Conservation (phyloP, 2,888 invertebrate genomes). For the Drosophila greeni region DNA sequence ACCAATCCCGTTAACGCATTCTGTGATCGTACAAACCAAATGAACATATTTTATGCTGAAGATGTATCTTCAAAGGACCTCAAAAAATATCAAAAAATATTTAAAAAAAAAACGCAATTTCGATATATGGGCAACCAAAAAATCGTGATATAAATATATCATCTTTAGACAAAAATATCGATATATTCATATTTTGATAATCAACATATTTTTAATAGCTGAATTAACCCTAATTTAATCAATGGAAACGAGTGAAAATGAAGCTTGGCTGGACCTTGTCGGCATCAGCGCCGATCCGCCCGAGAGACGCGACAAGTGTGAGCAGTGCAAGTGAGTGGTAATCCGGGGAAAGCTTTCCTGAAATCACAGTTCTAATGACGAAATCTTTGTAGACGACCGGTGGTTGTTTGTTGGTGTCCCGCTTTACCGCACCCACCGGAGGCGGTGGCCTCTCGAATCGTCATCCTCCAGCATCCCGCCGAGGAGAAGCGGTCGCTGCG, state of each 20-base stretch:
- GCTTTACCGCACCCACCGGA: slow-evolving; percentile 87
- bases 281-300: slow-evolving; percentile 89
- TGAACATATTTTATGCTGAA: no score
- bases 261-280: slow-evolving; percentile 85
- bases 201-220: slow-evolving; percentile 3
- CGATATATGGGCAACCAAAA: no score
- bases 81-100: no score
- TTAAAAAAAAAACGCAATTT: no score
- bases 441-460: slow-evolving; percentile 84
- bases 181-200: no score
- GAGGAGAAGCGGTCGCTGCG: slow-evolving; percentile 93
- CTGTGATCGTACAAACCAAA: no score
- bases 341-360: neutral
- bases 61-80: no score
- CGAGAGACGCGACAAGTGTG: slow-evolving; percentile 83
- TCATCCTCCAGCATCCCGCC: slow-evolving; percentile 94
- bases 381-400: slow-evolving; percentile 84
- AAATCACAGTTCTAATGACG: neutral
- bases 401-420: slow-evolving; percentile 93
- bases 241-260: slow-evolving; percentile 60
- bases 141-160: no score
- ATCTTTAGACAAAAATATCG: no score
- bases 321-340: slow-evolving; percentile 83
- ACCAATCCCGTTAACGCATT: no score
- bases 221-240: slow-evolving; percentile 35